Percentiles rank a stretch among this genome's conserved stretches.
These are phyloP conservation scores for Pygoscelis adeliae DNA, from an alignment of 2,113 vertebrate genomes.

Conservation along the genomic window DNA sequence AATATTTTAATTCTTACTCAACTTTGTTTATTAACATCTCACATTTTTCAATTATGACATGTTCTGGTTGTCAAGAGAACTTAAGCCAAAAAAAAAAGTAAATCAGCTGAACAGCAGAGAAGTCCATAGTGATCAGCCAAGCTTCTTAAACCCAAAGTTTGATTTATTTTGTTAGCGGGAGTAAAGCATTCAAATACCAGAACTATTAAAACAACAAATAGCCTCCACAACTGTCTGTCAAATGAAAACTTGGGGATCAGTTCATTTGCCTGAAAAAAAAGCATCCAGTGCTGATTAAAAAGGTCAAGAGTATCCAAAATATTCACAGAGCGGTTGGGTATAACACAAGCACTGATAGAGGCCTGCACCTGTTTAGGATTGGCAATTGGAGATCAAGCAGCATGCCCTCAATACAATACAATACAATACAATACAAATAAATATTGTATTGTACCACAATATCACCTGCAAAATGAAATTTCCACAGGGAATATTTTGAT, in stretches of 20 bases:
- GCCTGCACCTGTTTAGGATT: neutral
- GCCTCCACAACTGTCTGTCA: neutral
- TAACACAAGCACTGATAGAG: neutral
- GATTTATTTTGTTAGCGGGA: neutral
- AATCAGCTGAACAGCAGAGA: neutral
- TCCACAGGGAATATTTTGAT: neutral
- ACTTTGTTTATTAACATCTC: neutral
- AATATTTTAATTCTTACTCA: neutral
- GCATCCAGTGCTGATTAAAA: neutral
- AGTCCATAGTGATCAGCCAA: neutral
- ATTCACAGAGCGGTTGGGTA: neutral
- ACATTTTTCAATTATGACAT: neutral
- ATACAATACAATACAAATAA: too few species aligned
- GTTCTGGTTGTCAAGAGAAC: neutral
- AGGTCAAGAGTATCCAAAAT: neutral
- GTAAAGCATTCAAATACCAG: neutral
- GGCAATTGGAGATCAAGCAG: neutral
- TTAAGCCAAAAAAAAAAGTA: neutral
- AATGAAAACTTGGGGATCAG: neutral
- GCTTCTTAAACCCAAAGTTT: neutral
- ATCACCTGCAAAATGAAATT: neutral
- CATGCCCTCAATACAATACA: neutral
- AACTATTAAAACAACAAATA: neutral
- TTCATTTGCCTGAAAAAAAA: neutral
- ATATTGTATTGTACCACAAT: neutral